Evolutionary conservation across 2,113 vertebrate species (phyloP), one percentile per base, ranked within the genome.

Genomic region (Nesospiza acunhae): DNA sequence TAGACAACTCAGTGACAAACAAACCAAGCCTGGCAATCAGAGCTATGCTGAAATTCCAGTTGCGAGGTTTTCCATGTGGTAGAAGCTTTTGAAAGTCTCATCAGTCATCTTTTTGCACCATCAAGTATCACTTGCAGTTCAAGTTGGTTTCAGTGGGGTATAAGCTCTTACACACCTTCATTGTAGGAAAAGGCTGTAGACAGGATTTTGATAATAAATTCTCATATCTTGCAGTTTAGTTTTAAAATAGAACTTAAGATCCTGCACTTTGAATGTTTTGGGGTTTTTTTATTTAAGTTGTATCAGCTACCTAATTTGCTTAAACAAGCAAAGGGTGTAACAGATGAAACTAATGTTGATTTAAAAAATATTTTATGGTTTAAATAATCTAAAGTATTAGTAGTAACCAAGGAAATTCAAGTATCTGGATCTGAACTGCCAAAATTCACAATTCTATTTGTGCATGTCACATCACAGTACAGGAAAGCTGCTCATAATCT

Each of bases 401-500:
- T 62, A 79, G 33, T 23, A 89, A 78, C 23, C 53, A 89, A 89
- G 58, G 31, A 95, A 94, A 89, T 89, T 75, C 23, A 93, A 9
- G 60, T 78, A 41, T 33, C n/a, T 50, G 68, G 84, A 90, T 84
- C 41, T 13, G 14, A 84, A 89, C 28, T 66, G 75, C 37, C 55
- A 78, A 78, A 73, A 87, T n/a, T 84, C 87, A 82, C 86, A 89
- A 92, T 69, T 88, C 69, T 53, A 39, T 93, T 68, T 75, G 78
- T 53, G 52, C 2, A 3, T 0, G 0, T 86, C 47, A 84, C 37
- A 68, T 81, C 69, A 67, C 28, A 70, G 79, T 46, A 55, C 68
- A 92, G 68, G 84, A 88, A 86, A 81, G 35, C 33, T 64, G 85
- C 49, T 86, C 80, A 56, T 39, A 78, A 89, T 16, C 60, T 46